Conservation (phyloP, 2,797 vertebrate species). For the Syngnathus acus region DNA sequence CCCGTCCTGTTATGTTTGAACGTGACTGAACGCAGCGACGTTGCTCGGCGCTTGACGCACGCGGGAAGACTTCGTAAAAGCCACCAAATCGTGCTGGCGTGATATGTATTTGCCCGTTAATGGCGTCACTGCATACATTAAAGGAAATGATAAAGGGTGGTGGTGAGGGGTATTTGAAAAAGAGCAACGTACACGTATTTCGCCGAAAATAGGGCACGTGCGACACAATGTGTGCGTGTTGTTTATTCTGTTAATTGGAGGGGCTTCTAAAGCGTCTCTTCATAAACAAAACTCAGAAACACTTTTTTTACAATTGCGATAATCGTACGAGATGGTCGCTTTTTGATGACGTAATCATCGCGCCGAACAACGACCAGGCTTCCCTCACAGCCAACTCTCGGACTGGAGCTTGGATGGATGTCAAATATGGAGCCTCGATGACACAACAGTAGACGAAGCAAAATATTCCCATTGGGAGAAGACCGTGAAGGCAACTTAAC, state of each 20-base stretch:
- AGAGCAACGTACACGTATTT: too few relatives aligned
- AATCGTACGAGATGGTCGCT: neutral
- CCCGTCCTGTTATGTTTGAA: too few relatives aligned
- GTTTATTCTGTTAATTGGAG: neutral
- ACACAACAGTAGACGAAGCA: neutral
- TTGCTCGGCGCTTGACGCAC: neutral
- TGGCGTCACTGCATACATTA: neutral
- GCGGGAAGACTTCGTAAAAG: neutral
- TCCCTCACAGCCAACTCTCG: neutral
- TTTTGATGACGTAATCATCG: neutral
- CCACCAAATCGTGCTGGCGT: neutral
- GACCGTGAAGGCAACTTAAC: slow-evolving; percentile 29
- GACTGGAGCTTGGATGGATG: neutral
- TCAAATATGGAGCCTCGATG: neutral
- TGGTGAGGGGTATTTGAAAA: too few relatives aligned
- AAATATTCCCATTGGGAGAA: neutral
- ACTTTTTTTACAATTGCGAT: neutral
- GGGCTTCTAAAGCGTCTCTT: neutral
- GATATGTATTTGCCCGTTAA: neutral
- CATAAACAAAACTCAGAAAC: neutral
- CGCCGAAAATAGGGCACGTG: too few relatives aligned
- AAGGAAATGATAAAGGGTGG: too few relatives aligned
- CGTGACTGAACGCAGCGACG: neutral
- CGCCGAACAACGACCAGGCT: neutral
- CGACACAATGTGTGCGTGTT: neutral